These are phyloP conservation scores for Dinomys branickii DNA, from an alignment of 2,113 vertebrate genomes.

Conservation along the genomic window DNA sequence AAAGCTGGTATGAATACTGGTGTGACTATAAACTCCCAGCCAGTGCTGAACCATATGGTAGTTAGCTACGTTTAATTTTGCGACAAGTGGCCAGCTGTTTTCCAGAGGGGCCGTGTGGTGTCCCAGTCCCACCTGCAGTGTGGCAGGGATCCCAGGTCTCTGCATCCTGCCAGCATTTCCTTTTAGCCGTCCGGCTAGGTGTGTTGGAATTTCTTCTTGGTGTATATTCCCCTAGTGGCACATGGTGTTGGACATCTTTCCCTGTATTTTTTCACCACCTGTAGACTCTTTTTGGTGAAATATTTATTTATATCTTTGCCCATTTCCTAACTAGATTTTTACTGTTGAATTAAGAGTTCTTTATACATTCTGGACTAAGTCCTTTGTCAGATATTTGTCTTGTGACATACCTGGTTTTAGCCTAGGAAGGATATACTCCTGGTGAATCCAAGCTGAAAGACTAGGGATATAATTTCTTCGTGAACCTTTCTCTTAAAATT, in stretches of 20 bases:
- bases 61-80: neutral
- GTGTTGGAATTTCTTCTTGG: neutral
- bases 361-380: neutral
- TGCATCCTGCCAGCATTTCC: neutral
- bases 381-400: neutral
- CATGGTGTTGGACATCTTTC: neutral
- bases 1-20: neutral
- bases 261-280: neutral
- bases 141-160: rapidly evolving
- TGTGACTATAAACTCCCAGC: neutral
- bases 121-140: neutral
- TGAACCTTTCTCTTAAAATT: neutral
- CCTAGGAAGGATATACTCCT: neutral
- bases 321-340: neutral
- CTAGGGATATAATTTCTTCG: neutral
- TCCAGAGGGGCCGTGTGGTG: neutral
- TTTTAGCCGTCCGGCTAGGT: neutral
- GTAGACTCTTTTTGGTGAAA: neutral
- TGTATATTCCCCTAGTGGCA: neutral
- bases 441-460: neutral
- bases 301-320: neutral
- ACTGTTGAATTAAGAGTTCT: neutral
- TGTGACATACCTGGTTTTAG: neutral
- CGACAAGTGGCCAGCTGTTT: neutral
- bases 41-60: neutral